These are phyloP conservation scores for Anorthoa munda DNA, from an alignment of 2,888 invertebrate genomes.

Conservation along the genomic window DNA sequence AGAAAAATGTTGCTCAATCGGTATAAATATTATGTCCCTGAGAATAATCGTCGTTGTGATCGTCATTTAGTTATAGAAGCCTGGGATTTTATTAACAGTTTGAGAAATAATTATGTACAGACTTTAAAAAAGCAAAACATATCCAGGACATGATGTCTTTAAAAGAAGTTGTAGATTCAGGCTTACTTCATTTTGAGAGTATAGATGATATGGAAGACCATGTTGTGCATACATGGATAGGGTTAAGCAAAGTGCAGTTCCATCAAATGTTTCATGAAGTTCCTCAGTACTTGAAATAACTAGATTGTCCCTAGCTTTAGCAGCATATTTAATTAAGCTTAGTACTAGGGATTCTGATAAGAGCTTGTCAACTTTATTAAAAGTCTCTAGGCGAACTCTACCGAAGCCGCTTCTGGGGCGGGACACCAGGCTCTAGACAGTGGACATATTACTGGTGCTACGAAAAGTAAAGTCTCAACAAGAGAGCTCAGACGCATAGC, in stretches of 20 bases:
- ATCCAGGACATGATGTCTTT: slow-evolving; percentile 26
- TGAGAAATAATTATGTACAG: slow-evolving; percentile 12
- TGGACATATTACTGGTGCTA: too few species aligned
- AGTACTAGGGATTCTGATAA: not conserved
- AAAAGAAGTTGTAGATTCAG: slow-evolving; percentile 1
- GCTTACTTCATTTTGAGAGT: not conserved
- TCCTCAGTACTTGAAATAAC: slow-evolving; percentile 5
- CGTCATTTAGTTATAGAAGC: slow-evolving; percentile 2
- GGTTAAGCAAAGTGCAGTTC: slow-evolving; percentile 3
- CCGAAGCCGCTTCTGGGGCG: too few species aligned
- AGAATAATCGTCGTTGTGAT: slow-evolving; percentile 22
- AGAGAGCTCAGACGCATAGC: too few species aligned
- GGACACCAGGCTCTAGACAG: too few species aligned
- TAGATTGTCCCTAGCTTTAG: not conserved
- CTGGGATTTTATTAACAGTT: slow-evolving; percentile 3
- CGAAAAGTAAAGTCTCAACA: too few species aligned
- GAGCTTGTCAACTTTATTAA: slow-evolving; percentile 12
- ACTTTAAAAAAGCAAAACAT: slow-evolving; percentile 4
- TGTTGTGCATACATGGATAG: slow-evolving; percentile 16
- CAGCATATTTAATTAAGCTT: not conserved
- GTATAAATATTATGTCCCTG: slow-evolving; percentile 17
- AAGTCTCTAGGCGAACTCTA: slow-evolving; percentile 11
- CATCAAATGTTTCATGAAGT: slow-evolving; percentile 4
- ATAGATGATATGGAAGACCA: slow-evolving; percentile 19
- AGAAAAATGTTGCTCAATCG: slow-evolving; percentile 15